Evolutionary conservation across 30 jellyfish, hydroid and myxozoan species (phyloP).

Genomic region (Aurelia aurita complex sp. Pacific): DNA sequence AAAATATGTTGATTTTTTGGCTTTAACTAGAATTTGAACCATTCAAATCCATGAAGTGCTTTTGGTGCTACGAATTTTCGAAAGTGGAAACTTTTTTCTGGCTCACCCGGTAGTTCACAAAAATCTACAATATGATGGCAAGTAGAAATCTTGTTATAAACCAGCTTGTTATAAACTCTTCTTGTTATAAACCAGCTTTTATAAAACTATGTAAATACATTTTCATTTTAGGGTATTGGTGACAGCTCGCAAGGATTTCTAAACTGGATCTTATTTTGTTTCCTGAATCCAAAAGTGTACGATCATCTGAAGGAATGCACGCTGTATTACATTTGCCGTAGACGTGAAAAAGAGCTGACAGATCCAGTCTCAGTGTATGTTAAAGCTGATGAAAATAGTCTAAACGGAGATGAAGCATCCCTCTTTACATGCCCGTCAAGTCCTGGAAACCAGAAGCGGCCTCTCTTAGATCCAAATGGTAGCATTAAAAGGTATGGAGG

Average conservation of each 20-base stretch:
- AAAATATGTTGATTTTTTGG: too few species aligned
- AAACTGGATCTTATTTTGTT: constrained; percentile 85
- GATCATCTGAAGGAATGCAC: constrained; percentile 37
- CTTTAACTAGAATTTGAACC: too few species aligned
- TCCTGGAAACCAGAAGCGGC: not conserved
- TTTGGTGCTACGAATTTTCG: too few species aligned
- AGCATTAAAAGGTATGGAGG: not conserved
- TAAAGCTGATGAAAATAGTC: not conserved
- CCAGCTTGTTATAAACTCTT: not conserved
- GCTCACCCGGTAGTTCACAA: too few species aligned
- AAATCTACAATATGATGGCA: too few species aligned
- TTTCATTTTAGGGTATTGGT: constrained; percentile 81
- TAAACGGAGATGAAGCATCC: not conserved
- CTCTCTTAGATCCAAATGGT: not conserved
- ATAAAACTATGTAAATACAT: not conserved
- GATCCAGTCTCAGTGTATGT: too few species aligned
- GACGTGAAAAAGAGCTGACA: too few species aligned
- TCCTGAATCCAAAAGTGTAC: constrained; percentile 76
- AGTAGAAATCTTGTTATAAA: too few species aligned
- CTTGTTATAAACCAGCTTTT: too few species aligned
- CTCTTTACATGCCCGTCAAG: too few species aligned
- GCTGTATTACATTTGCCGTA: constrained; percentile 18
- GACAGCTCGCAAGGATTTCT: constrained; percentile 86
- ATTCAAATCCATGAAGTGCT: too few species aligned
- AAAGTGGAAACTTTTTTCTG: too few species aligned